phyloP scores from a whole-genome alignment of 2,888 invertebrate genomes.

The Leucania comma region DNA sequence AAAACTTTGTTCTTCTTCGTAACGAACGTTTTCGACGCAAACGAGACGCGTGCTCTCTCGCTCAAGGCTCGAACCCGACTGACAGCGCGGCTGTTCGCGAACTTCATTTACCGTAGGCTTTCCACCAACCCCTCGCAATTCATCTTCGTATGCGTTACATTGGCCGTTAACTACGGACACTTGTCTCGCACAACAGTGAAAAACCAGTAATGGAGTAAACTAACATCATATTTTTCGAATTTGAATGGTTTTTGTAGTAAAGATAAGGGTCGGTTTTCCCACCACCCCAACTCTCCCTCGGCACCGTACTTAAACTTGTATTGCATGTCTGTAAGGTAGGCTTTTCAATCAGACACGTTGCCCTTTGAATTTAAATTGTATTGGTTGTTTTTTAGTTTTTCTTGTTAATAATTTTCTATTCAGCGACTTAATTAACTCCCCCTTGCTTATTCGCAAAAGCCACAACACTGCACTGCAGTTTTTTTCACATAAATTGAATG shows the following conservation, averaged over 20 bases:
- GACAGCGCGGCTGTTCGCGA: constrained; percentile 57
- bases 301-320: constrained; percentile 78
- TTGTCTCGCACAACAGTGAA: background rate
- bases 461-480: constrained; percentile 53
- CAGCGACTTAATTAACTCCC: constrained; percentile 72
- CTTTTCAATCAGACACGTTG: constrained; percentile 83
- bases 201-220: constrained; percentile 63
- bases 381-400: constrained; percentile 62
- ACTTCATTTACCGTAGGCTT: constrained; percentile 65
- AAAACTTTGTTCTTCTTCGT: constrained; percentile 76
- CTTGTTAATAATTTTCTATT: constrained; percentile 62
- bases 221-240: background rate
- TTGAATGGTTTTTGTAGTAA: constrained; percentile 30
- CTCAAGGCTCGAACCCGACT: constrained; percentile 71
- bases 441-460: constrained; percentile 16
- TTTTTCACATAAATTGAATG: constrained; percentile 45
- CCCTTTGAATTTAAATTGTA: constrained; percentile 66
- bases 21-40: constrained; percentile 66
- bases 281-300: constrained; percentile 70
- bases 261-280: constrained; percentile 63
- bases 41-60: constrained; percentile 67
- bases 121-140: constrained; percentile 37
- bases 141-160: constrained; percentile 63
- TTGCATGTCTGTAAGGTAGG: constrained; percentile 84
- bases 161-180: constrained; percentile 45